These are phyloP conservation scores for Catonia carolina DNA, from an alignment of 2,888 invertebrate species.

Conservation along the genomic window DNA sequence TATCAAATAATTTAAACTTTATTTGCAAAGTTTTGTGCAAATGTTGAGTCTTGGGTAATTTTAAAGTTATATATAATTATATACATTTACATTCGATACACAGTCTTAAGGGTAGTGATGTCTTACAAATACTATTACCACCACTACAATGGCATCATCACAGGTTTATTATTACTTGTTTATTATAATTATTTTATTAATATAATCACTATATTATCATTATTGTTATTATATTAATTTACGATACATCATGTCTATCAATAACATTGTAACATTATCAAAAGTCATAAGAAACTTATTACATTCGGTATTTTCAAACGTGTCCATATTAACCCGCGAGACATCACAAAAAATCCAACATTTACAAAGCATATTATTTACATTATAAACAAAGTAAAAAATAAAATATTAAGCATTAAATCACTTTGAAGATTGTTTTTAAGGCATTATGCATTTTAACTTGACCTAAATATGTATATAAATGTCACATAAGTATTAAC, in stretches of 20 bases:
- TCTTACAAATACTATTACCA: slow-evolving; percentile 28
- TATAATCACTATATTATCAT: slow-evolving; percentile 28
- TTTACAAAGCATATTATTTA: slow-evolving; percentile 31
- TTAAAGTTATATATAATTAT: slow-evolving; percentile 22
- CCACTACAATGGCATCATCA: slow-evolving; percentile 33
- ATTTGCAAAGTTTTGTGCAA: slow-evolving; percentile 25
- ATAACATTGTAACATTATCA: slow-evolving; percentile 1
- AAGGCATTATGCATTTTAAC: slow-evolving; percentile 23
- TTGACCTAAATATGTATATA: slow-evolving; percentile 21
- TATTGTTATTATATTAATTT: slow-evolving; percentile 25
- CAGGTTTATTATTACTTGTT: slow-evolving; percentile 30
- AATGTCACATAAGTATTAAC: slow-evolving; percentile 41
- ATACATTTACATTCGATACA: slow-evolving; percentile 12
- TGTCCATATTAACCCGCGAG: not conserved
- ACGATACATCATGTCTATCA: slow-evolving; percentile 10
- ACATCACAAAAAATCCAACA: slow-evolving; percentile 25
- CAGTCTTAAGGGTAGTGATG: slow-evolving; percentile 33
- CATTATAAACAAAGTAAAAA: slow-evolving; percentile 29
- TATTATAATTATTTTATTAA: slow-evolving; percentile 23
- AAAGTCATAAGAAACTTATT: slow-evolving; percentile 4
- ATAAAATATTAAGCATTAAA: slow-evolving; percentile 9
- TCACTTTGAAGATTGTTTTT: slow-evolving; percentile 9
- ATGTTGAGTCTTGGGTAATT: slow-evolving; percentile 22
- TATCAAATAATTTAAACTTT: slow-evolving; percentile 14
- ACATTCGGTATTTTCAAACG: not conserved